These are phyloP conservation scores for Idaea biselata DNA, from an alignment of 2,888 invertebrate genomes.

Conservation along the genomic window DNA sequence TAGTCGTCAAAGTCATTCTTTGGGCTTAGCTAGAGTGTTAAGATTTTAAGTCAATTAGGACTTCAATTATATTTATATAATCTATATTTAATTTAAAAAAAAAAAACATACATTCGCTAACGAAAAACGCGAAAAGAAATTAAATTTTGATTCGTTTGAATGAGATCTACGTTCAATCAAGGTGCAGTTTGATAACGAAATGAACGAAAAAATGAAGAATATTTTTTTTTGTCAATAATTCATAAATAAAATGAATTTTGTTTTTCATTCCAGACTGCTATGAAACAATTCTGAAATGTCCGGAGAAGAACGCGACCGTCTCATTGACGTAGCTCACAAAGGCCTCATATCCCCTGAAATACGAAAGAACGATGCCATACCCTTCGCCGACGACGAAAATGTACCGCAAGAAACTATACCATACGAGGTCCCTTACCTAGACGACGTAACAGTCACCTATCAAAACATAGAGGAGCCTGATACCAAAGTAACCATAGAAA, in stretches of 20 bases:
- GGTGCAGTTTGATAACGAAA: too few relatives aligned
- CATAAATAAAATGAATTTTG: neutral
- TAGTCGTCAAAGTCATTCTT: too few relatives aligned
- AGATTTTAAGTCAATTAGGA: too few relatives aligned
- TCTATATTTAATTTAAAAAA: too few relatives aligned
- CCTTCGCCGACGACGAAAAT: conserved; percentile 56
- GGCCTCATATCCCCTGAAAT: conserved; percentile 68
- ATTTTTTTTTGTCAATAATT: too few relatives aligned
- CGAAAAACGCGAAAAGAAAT: too few relatives aligned
- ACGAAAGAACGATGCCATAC: conserved; percentile 42
- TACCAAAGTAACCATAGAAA: conserved; percentile 20
- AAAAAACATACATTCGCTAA: too few relatives aligned
- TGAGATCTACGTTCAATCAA: too few relatives aligned
- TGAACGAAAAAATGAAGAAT: too few relatives aligned
- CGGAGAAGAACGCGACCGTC: conserved; percentile 30
- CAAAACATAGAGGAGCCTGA: conserved; percentile 38
- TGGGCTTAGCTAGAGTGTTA: too few relatives aligned
- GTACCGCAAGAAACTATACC: conserved; percentile 43
- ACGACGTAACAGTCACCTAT: conserved; percentile 28
- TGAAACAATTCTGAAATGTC: conserved; percentile 57
- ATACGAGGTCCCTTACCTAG: conserved; percentile 31
- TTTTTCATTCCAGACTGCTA: conserved; percentile 48
- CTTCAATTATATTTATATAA: too few relatives aligned
- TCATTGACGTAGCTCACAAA: conserved; percentile 47
- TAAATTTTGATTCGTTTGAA: too few relatives aligned